Conservation (phyloP, 2,888 invertebrate genomes). For the Orgyia antiqua region DNA sequence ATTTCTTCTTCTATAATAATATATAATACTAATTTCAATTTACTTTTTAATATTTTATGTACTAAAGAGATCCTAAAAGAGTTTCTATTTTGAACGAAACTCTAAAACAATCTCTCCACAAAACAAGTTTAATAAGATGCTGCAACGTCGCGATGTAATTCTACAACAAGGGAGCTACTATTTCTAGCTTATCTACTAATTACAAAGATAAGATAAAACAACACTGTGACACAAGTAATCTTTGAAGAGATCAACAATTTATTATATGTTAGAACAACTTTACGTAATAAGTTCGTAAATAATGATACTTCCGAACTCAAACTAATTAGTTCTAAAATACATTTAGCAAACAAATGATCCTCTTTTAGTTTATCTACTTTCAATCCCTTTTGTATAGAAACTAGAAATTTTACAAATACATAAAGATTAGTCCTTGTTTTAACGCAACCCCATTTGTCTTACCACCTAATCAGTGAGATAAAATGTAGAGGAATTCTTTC, state of each 20-base stretch:
- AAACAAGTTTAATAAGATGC: too few species aligned
- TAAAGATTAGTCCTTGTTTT: conserved; percentile 24
- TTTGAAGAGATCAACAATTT: too few species aligned
- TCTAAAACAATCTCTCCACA: too few species aligned
- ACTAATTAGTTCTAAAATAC: background rate
- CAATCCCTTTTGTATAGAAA: too few species aligned
- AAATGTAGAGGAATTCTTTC: conserved; percentile 47
- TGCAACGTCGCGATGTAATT: background rate
- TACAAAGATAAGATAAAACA: conserved; percentile 21
- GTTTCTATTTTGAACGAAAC: too few species aligned
- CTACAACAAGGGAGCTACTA: background rate
- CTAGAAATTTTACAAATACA: too few species aligned
- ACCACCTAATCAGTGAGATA: conserved; percentile 51
- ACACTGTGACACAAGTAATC: too few species aligned
- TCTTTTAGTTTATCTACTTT: background rate
- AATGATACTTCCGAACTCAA: conserved; percentile 1
- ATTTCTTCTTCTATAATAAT: too few species aligned
- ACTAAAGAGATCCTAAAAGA: too few species aligned
- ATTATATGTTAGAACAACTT: too few species aligned
- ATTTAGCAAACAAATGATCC: background rate
- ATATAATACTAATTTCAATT: too few species aligned
- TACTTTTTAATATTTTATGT: too few species aligned
- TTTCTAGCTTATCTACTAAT: conserved; percentile 19
- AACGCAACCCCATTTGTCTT: conserved; percentile 50
- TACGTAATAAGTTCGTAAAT: background rate